These are phyloP conservation scores for Clarias batrachus DNA, from an alignment of 2,113 vertebrate species.

Conservation along the genomic window DNA sequence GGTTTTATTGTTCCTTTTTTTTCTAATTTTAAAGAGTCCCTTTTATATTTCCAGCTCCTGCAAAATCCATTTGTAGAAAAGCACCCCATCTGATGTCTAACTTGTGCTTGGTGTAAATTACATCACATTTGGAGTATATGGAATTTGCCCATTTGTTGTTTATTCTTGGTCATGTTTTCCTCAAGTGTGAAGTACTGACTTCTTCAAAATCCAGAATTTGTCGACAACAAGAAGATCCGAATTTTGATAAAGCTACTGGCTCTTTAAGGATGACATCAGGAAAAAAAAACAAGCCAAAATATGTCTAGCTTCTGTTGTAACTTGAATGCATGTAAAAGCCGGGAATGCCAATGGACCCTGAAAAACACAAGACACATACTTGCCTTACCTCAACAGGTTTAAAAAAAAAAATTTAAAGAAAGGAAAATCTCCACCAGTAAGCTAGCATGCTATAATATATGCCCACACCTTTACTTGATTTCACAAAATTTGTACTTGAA, in stretches of 20 bases:
- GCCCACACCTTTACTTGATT: constrained; percentile 6
- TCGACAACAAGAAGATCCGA: constrained; percentile 11
- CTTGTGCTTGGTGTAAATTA: constrained; percentile 51
- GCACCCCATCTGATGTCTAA: constrained; percentile 44
- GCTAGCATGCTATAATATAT: constrained; percentile 13
- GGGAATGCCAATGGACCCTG: constrained; percentile 20
- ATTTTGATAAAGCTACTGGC: constrained; percentile 9
- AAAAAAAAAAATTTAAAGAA: not conserved
- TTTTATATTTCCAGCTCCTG: constrained; percentile 38
- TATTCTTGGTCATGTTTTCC: constrained; percentile 43
- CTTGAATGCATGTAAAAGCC: constrained; percentile 17
- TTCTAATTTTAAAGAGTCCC: constrained; percentile 27
- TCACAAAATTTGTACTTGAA: constrained; percentile 27
- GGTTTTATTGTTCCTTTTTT: constrained; percentile 22
- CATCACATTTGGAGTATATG: constrained; percentile 20
- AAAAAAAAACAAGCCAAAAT: constrained; percentile 39
- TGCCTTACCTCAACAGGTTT: constrained; percentile 27
- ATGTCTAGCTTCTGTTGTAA: constrained; percentile 29
- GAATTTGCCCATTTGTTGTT: constrained; percentile 18
- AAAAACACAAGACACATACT: constrained; percentile 39
- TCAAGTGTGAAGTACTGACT: constrained; percentile 27
- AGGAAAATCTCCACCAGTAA: constrained; percentile 4
- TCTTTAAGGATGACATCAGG: constrained; percentile 25
- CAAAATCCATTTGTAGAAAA: constrained; percentile 50
- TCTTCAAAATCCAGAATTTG: constrained; percentile 26